Conservation (phyloP, 2,113 vertebrate species). For the Phylloscopus trochilus region DNA sequence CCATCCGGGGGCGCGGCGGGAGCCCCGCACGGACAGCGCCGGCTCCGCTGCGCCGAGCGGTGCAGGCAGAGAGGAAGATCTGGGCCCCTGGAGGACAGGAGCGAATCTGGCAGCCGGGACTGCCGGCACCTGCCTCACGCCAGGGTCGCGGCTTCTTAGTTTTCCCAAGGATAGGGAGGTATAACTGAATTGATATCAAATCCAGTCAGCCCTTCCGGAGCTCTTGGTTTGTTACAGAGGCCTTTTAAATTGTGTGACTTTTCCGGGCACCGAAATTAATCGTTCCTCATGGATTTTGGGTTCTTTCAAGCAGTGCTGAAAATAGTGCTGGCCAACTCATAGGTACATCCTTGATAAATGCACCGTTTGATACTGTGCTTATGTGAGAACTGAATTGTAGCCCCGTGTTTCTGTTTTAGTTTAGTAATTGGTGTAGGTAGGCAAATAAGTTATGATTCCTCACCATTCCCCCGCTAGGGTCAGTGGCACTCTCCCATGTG, state of each 20-base stretch:
- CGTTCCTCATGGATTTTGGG: fast-evolving
- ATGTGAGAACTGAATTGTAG: background rate
- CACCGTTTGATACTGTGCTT: background rate
- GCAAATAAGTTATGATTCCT: background rate
- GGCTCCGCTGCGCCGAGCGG: fast-evolving
- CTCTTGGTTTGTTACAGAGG: background rate
- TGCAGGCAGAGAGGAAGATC: fast-evolving
- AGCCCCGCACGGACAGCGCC: fast-evolving
- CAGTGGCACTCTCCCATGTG: background rate
- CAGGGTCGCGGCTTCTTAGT: background rate
- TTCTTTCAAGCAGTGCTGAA: background rate
- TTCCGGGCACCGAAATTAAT: background rate
- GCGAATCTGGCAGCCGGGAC: background rate
- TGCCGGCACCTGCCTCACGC: background rate
- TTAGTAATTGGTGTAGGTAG: background rate
- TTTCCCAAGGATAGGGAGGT: background rate
- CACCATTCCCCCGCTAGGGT: fast-evolving
- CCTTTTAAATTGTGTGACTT: background rate
- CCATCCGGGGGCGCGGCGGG: background rate
- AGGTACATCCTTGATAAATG: background rate
- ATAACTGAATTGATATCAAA: no score
- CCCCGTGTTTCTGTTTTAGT: background rate
- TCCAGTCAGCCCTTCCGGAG: background rate
- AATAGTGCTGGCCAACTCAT: background rate
- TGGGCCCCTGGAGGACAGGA: background rate